Conservation (phyloP, 2,797 vertebrate species). For the Pristis pectinata region DNA sequence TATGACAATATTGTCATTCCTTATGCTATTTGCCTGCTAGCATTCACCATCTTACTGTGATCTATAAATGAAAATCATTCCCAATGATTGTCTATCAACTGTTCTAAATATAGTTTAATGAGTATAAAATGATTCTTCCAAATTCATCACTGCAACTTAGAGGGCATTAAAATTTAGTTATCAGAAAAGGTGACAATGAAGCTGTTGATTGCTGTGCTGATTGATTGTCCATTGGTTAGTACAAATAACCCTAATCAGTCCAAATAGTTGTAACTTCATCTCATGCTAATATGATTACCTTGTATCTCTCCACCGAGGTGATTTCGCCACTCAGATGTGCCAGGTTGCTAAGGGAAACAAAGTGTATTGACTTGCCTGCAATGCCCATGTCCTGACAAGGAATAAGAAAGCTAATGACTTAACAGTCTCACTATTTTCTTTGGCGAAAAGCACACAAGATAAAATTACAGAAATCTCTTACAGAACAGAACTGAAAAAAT, state of each 20-base stretch:
- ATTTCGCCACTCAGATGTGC: neutral
- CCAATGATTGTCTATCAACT: neutral
- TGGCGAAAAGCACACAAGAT: neutral
- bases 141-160: neutral
- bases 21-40: neutral
- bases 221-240: neutral
- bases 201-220: neutral
- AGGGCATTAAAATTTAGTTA: neutral
- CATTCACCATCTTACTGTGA: too few relatives aligned
- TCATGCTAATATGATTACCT: neutral
- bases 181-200: neutral
- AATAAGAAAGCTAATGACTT: constrained; percentile 4
- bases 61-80: neutral
- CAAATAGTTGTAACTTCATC: neutral
- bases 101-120: neutral
- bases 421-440: neutral
- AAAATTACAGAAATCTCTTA: neutral
- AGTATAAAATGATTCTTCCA: neutral
- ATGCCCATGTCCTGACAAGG: neutral
- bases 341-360: neutral
- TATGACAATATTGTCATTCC: neutral
- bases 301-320: neutral
- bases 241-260: too few relatives aligned
- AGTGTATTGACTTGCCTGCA: too few relatives aligned
- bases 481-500: neutral